These are phyloP conservation scores for Zoanthus sansibaricus DNA, from an alignment of 92 coral and sea anemone genomes.

Conservation along the genomic window DNA sequence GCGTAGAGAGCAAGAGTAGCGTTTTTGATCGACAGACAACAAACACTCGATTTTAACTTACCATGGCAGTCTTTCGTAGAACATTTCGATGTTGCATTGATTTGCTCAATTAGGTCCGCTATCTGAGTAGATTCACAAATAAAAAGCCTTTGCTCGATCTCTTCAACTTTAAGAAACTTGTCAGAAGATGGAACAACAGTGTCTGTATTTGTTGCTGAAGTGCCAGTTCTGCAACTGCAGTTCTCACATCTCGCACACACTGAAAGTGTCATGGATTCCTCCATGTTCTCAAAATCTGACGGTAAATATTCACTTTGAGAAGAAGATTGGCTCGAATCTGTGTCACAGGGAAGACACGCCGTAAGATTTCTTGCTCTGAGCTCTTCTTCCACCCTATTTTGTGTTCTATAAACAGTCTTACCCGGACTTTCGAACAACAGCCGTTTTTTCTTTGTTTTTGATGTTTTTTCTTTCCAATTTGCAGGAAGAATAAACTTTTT, in stretches of 20 bases:
- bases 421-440: constrained; percentile 39
- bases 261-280: neutral
- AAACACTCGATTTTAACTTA: constrained; percentile 41
- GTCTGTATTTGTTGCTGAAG: neutral
- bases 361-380: constrained; percentile 20
- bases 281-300: neutral
- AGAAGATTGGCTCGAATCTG: constrained; percentile 15
- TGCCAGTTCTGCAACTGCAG: neutral
- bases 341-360: neutral
- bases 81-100: constrained; percentile 60
- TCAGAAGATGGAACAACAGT: neutral
- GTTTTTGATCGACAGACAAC: neutral
- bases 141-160: constrained; percentile 48
- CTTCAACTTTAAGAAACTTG: neutral
- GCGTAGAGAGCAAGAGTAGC: neutral
- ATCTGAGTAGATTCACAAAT: constrained; percentile 68
- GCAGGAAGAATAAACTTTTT: constrained; percentile 58
- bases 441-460: constrained; percentile 16
- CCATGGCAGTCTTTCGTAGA: constrained; percentile 47
- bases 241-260: neutral
- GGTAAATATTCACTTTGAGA: neutral
- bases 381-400: constrained; percentile 31
- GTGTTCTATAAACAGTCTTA: constrained; percentile 55
- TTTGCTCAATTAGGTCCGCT: constrained; percentile 47
- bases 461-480: constrained; percentile 49